These are phyloP conservation scores for Villa cingulata DNA, from an alignment of 2,888 invertebrate species.

Conservation along the genomic window DNA sequence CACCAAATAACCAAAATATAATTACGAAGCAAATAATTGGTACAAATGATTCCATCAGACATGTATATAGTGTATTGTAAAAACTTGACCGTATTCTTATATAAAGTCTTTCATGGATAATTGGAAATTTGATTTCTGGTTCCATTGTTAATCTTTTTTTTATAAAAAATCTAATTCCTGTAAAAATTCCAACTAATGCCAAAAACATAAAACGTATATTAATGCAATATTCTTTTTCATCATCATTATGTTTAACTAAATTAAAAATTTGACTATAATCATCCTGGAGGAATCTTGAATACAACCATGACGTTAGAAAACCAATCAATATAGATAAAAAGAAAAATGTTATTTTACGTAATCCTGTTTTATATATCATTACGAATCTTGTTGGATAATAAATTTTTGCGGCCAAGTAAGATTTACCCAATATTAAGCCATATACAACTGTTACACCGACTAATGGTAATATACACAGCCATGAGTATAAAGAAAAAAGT, in stretches of 20 bases:
- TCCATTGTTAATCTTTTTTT: constrained; percentile 22
- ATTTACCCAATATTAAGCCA: constrained; percentile 57
- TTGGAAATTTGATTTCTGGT: constrained; percentile 47
- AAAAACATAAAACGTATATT: constrained; percentile 55
- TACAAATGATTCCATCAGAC: constrained; percentile 44
- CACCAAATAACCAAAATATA: constrained; percentile 49
- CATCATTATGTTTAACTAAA: constrained; percentile 36
- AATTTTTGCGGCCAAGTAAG: constrained; percentile 46
- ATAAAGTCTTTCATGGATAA: constrained; percentile 56
- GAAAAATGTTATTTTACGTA: constrained; percentile 40
- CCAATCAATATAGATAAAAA: constrained; percentile 49
- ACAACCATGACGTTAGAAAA: constrained; percentile 52
- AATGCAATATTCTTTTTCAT: constrained; percentile 43
- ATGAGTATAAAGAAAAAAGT: constrained; percentile 42
- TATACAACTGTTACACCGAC: constrained; percentile 50
- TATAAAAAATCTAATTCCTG: constrained; percentile 42
- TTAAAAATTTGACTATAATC: constrained; percentile 42
- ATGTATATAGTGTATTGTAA: constrained; percentile 42
- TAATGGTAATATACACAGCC: constrained; percentile 50
- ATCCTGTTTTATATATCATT: constrained; percentile 48
- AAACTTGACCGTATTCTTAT: constrained; percentile 49
- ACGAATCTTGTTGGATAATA: constrained; percentile 54
- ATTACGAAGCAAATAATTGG: constrained; percentile 48
- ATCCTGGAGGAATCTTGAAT: constrained; percentile 49
- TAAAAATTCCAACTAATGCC: constrained; percentile 52